Evolutionary conservation across 2,888 invertebrate genomes (phyloP).

Genomic region (Agriotes lineatus): DNA sequence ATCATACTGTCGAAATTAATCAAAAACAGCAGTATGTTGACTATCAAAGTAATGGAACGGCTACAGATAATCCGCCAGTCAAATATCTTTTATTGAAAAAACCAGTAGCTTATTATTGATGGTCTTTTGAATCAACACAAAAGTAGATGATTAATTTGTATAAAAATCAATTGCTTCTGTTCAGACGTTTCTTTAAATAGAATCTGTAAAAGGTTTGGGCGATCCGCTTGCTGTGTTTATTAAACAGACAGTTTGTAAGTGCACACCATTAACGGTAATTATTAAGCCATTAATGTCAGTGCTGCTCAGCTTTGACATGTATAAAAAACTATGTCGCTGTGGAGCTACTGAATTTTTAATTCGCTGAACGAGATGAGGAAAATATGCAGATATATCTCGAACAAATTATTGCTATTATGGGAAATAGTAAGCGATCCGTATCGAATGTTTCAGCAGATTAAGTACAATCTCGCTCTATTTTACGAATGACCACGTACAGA

Average conservation of each 20-base stretch:
- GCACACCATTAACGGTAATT: conserved; percentile 60
- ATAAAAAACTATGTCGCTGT: conserved; percentile 47
- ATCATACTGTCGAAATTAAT: too few species aligned
- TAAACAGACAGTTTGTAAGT: conserved; percentile 49
- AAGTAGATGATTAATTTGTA: neutral
- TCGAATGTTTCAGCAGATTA: conserved; percentile 39
- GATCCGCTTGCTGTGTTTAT: conserved; percentile 31
- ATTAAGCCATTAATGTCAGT: conserved; percentile 59
- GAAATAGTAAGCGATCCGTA: conserved; percentile 30
- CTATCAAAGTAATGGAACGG: too few species aligned
- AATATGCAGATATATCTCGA: neutral
- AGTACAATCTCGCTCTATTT: conserved; percentile 36
- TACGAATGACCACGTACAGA: conserved; percentile 40
- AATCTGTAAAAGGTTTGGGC: conserved; percentile 23
- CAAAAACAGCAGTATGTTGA: too few species aligned
- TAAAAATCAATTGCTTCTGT: neutral
- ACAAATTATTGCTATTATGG: neutral
- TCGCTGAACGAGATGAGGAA: conserved; percentile 2
- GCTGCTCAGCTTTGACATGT: conserved; percentile 54
- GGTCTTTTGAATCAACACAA: too few species aligned
- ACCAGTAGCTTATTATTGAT: too few species aligned
- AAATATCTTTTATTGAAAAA: too few species aligned
- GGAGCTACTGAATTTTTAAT: conserved; percentile 30
- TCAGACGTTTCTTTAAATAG: conserved; percentile 21
- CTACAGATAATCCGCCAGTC: too few species aligned